These are phyloP conservation scores for Aramus guarauna DNA, from an alignment of 2,113 vertebrate species.

Conservation along the genomic window DNA sequence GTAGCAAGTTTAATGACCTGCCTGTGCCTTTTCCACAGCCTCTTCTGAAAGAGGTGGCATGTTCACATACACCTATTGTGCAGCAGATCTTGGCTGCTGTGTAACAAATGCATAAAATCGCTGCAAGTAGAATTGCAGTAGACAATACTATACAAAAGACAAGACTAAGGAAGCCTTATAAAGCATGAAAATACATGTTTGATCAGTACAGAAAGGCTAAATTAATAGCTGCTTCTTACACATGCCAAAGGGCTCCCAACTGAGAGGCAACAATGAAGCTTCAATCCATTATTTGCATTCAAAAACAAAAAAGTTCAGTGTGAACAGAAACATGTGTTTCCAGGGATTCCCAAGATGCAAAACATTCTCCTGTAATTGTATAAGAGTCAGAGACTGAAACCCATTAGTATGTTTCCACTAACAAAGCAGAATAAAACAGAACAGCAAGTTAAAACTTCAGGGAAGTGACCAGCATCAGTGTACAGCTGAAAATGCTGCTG, in stretches of 20 bases:
- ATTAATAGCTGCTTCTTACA: slow-evolving; percentile 43
- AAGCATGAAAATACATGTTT: slow-evolving; percentile 44
- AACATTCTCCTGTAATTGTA: slow-evolving; percentile 45
- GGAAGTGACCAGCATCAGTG: background rate
- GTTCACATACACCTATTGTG: rapidly evolving
- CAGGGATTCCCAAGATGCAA: slow-evolving; percentile 46
- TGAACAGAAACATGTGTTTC: slow-evolving; percentile 52
- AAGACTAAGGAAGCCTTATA: slow-evolving; percentile 22
- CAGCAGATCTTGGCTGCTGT: background rate
- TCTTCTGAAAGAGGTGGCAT: background rate
- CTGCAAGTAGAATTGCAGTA: background rate
- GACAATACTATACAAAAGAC: background rate
- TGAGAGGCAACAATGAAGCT: slow-evolving; percentile 48
- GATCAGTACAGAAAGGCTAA: slow-evolving; percentile 29
- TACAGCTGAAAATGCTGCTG: background rate
- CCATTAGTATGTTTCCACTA: slow-evolving; percentile 32
- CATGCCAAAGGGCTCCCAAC: slow-evolving; percentile 38
- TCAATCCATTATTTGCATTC: slow-evolving; percentile 38
- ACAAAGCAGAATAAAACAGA: slow-evolving; percentile 34
- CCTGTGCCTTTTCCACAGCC: background rate
- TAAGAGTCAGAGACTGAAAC: slow-evolving; percentile 28
- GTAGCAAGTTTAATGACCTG: background rate
- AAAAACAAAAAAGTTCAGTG: background rate
- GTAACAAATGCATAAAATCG: background rate
- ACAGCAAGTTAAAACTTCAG: slow-evolving; percentile 8